A percentile compares a stretch with the other conserved stretches of the same genome.
Conservation (phyloP, 2,888 invertebrate genomes). For the Fragum fragum region DNA sequence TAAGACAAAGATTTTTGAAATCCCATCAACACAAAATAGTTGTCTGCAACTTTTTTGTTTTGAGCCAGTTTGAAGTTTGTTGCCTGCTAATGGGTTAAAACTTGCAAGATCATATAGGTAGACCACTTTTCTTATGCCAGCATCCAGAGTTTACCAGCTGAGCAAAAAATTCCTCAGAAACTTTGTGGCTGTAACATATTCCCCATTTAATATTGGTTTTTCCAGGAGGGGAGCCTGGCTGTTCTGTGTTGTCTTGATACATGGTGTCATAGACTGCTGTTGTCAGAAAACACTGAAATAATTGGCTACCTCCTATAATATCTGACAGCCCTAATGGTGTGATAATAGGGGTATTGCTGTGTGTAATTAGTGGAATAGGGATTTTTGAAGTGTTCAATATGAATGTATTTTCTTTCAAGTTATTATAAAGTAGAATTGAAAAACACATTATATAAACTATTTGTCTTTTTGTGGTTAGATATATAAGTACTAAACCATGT, state of each 20-base stretch:
- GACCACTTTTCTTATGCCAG: neutral
- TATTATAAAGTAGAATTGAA: too few relatives aligned
- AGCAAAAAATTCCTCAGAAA: conserved; percentile 18
- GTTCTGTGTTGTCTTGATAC: conserved; percentile 29
- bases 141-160: neutral
- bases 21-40: too few relatives aligned
- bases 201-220: conserved; percentile 27
- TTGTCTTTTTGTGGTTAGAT: too few relatives aligned
- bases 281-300: conserved; percentile 21
- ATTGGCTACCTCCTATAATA: neutral
- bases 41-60: too few relatives aligned
- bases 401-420: too few relatives aligned
- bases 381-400: neutral
- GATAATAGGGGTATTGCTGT: neutral
- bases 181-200: conserved; percentile 23
- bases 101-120: too few relatives aligned
- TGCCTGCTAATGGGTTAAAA: too few relatives aligned
- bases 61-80: too few relatives aligned
- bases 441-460: too few relatives aligned
- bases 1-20: too few relatives aligned
- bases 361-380: conserved; percentile 15
- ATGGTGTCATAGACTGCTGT: conserved; percentile 8
- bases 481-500: too few relatives aligned
- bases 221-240: neutral
- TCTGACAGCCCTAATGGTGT: neutral